These are phyloP conservation scores for Drosophila gaucha DNA, from an alignment of 2,888 invertebrate genomes.

Conservation along the genomic window DNA sequence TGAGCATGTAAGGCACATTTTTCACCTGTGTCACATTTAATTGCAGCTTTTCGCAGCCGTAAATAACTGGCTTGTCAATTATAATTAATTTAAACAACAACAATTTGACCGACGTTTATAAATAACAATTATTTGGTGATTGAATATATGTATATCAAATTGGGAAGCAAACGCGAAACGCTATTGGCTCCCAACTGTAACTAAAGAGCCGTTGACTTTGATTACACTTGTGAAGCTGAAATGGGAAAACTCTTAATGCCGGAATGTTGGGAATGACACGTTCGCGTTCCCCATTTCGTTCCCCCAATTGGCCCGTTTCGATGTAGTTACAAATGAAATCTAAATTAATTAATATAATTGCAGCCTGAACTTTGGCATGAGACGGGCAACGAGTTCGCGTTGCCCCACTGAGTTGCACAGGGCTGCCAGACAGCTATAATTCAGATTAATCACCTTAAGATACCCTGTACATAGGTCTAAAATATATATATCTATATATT, in stretches of 20 bases:
- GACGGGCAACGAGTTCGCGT: constrained; percentile 1
- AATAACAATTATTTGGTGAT: constrained; percentile 5
- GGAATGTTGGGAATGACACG: constrained; percentile 49
- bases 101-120: background rate
- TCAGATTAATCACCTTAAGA: background rate
- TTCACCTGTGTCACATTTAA: constrained; percentile 8
- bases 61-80: background rate
- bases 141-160: background rate
- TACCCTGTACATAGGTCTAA: background rate
- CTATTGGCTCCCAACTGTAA: constrained; percentile 12
- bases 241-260: background rate
- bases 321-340: constrained; percentile 27
- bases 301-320: constrained; percentile 6
- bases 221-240: constrained; percentile 4
- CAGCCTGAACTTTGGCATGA: constrained; percentile 48
- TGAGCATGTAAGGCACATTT: background rate
- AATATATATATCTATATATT: no score
- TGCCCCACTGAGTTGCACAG: constrained; percentile 6
- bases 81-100: background rate
- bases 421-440: constrained; percentile 13
- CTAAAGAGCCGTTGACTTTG: constrained; percentile 6
- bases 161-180: background rate
- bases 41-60: background rate
- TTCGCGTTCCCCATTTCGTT: constrained; percentile 1
- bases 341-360: constrained; percentile 66